A percentile compares a stretch with the other conserved stretches of the same genome.
These are phyloP conservation scores for Temnothorax curvispinosus DNA, from an alignment of 1,140 invertebrate genomes.

Conservation along the genomic window DNA sequence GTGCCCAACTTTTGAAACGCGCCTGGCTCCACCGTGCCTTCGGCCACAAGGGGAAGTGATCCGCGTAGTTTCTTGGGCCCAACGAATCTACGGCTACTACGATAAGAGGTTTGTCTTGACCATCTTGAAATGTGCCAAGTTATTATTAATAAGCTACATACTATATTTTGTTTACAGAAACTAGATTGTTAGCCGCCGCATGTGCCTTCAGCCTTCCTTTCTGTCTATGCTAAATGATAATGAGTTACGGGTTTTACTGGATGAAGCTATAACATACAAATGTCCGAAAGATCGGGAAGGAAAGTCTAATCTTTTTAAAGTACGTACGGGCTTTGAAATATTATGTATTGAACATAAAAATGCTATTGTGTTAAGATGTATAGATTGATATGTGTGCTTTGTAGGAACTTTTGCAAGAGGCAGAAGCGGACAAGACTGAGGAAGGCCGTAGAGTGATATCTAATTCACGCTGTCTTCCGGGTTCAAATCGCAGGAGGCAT, in stretches of 20 bases:
- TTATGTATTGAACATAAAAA: not conserved
- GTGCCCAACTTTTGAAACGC: conserved; percentile 92
- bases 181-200: too few species aligned
- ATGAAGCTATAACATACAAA: conserved; percentile 92
- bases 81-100: too few species aligned
- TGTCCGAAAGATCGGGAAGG: conserved; percentile 91
- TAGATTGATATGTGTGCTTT: conserved; percentile 1
- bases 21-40: conserved; percentile 88
- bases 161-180: too few species aligned
- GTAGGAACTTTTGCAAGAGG: conserved; percentile 87
- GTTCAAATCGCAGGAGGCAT: conserved; percentile 82
- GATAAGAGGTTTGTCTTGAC: too few species aligned
- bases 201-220: not conserved
- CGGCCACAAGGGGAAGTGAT: too few species aligned
- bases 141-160: too few species aligned
- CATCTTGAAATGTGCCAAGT: too few species aligned
- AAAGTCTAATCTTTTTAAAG: conserved; percentile 91
- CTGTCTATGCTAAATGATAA: conserved; percentile 89
- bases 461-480: conserved; percentile 81
- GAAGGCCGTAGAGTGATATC: conserved; percentile 81
- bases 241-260: conserved; percentile 89
- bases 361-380: not conserved
- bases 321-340: conserved; percentile 78
- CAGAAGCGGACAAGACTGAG: conserved; percentile 87
- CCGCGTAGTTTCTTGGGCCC: too few species aligned